Conservation (phyloP, 2,113 vertebrate genomes). For the Furnarius figulus region DNA sequence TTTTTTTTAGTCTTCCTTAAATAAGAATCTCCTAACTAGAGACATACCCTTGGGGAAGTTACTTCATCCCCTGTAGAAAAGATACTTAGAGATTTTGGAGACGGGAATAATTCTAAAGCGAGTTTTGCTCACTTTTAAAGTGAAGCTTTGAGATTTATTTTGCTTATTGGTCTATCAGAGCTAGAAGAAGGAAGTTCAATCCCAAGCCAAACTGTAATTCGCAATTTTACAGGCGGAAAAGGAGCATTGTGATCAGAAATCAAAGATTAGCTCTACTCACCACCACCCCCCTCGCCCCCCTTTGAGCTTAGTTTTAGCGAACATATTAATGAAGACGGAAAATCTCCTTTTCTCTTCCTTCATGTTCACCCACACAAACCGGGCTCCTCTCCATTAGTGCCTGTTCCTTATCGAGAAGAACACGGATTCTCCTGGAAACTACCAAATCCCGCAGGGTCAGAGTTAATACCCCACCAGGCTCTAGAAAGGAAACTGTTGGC, state of each 20-base stretch:
- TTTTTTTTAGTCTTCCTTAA: neutral
- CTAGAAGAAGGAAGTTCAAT: neutral
- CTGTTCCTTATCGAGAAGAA: no score
- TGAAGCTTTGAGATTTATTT: neutral
- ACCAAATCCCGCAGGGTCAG: no score
- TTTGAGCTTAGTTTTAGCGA: slow-evolving; percentile 16
- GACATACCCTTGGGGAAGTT: neutral
- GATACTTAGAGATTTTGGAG: neutral
- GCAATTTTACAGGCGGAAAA: neutral
- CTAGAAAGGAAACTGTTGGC: slow-evolving; percentile 58
- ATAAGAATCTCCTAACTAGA: neutral
- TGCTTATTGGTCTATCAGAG: neutral
- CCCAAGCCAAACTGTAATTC: neutral
- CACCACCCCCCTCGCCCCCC: neutral
- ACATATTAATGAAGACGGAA: slow-evolving; percentile 22
- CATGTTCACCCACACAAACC: neutral
- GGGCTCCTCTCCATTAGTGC: slow-evolving; percentile 25
- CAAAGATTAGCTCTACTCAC: neutral
- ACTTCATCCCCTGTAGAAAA: neutral
- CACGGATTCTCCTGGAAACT: no score
- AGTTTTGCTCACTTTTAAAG: neutral
- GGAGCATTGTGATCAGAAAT: neutral
- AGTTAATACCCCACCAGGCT: slow-evolving; percentile 1
- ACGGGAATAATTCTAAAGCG: neutral
- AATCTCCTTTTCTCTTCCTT: neutral